phyloP scores from a whole-genome alignment of 2,797 vertebrate species.

The Danio albolineatus region DNA sequence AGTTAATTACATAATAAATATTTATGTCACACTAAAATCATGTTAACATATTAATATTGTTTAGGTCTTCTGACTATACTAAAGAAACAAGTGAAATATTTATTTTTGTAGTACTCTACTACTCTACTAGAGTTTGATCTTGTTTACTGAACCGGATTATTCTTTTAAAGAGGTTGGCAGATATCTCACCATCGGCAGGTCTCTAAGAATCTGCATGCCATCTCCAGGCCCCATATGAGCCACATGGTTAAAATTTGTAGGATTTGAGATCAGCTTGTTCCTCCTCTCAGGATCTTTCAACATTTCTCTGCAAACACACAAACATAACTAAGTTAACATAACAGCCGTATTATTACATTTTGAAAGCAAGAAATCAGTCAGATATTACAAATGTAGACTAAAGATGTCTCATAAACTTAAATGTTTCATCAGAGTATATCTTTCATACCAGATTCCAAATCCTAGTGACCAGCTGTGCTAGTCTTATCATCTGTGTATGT shows the following conservation, averaged over 20 bases:
- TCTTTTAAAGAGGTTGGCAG: not conserved
- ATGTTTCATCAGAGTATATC: not conserved
- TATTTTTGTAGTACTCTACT: not conserved
- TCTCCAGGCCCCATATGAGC: slow-evolving; percentile 99
- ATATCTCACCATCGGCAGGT: slow-evolving; percentile 77
- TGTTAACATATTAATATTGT: no score
- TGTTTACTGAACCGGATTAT: not conserved
- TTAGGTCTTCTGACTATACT: not conserved
- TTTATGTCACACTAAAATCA: no score
- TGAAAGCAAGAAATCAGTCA: not conserved
- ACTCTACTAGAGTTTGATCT: not conserved
- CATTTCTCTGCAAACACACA: slow-evolving; percentile 87
- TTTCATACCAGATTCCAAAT: not conserved
- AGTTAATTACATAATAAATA: no score
- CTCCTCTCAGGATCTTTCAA: slow-evolving; percentile 98
- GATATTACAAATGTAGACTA: not conserved
- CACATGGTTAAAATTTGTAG: slow-evolving; percentile 99
- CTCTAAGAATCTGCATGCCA: slow-evolving; percentile 97
- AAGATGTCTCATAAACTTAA: no score
- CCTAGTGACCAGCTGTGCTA: not conserved
- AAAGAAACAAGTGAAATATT: not conserved
- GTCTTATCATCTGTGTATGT: not conserved
- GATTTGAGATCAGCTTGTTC: slow-evolving; percentile 98
- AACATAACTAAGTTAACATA: not conserved
- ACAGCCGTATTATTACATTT: not conserved